Percentiles rank a stretch among this genome's conserved stretches.
These are phyloP conservation scores for Calypte anna DNA, from an alignment of 2,113 vertebrate genomes.

Conservation along the genomic window DNA sequence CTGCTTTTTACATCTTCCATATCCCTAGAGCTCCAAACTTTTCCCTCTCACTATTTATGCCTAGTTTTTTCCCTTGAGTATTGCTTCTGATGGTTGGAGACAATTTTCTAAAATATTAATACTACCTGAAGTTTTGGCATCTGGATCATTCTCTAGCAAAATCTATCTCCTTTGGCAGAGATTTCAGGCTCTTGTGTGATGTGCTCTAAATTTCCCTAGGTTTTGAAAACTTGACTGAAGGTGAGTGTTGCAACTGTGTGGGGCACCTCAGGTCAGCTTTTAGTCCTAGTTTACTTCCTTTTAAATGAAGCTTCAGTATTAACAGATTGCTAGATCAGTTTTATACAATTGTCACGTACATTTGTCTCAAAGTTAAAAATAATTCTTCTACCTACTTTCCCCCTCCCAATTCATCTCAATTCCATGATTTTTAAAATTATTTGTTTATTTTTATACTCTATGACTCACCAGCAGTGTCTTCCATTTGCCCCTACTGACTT, in stretches of 20 bases:
- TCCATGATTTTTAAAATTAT: neutral
- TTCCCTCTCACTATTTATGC: neutral
- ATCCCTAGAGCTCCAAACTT: neutral
- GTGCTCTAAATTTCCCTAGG: neutral
- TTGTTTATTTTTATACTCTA: neutral
- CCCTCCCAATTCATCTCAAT: neutral
- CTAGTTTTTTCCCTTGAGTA: neutral
- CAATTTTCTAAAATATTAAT: neutral
- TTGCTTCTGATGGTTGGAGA: neutral
- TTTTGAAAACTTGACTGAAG: neutral
- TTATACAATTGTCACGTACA: neutral
- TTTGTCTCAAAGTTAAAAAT: neutral
- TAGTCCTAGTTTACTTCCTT: neutral
- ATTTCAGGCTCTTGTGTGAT: neutral
- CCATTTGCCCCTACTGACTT: neutral
- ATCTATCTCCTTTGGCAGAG: neutral
- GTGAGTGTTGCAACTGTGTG: neutral
- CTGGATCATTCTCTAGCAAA: neutral
- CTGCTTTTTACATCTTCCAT: neutral
- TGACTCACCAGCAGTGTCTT: neutral
- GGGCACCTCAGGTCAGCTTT: neutral
- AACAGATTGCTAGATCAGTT: neutral
- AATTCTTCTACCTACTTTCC: neutral
- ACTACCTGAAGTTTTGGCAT: neutral
- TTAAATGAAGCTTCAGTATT: neutral